Percentiles rank a stretch among this genome's conserved stretches.
Evolutionary conservation across 2,888 invertebrate genomes (phyloP).

Genomic region (Metopia argyrocephala): DNA sequence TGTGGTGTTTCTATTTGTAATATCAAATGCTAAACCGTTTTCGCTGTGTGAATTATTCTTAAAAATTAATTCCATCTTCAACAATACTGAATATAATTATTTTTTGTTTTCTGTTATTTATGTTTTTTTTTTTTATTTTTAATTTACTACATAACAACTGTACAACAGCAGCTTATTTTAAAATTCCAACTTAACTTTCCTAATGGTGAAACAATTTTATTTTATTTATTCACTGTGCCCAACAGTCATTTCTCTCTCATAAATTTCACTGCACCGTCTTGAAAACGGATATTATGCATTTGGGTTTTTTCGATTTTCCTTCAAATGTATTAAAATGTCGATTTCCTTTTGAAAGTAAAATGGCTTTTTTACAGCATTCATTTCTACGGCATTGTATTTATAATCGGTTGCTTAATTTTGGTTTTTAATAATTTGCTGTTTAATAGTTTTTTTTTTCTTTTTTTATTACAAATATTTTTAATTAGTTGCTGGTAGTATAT

Average conservation of each 20-base stretch:
- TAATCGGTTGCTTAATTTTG: not conserved
- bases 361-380: not conserved
- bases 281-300: constrained; percentile 41
- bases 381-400: not conserved
- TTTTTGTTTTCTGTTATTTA: too few relatives aligned
- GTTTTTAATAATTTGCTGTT: not conserved
- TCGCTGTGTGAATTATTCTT: too few relatives aligned
- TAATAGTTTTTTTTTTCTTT: not conserved
- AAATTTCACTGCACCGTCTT: not conserved
- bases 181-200: not conserved
- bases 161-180: not conserved
- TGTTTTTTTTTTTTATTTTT: not conserved
- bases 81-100: too few relatives aligned
- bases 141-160: not conserved
- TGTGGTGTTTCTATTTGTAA: not conserved
- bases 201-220: not conserved
- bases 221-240: not conserved
- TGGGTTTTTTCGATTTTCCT: constrained; percentile 5
- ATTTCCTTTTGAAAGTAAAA: constrained; percentile 38
- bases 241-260: not conserved
- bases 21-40: constrained; percentile 34
- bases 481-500: not conserved
- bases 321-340: constrained; percentile 20
- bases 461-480: not conserved
- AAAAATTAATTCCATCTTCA: constrained; percentile 44